These are phyloP conservation scores for Sminthurides aquaticus DNA, from an alignment of 2,888 invertebrate genomes.

Conservation along the genomic window DNA sequence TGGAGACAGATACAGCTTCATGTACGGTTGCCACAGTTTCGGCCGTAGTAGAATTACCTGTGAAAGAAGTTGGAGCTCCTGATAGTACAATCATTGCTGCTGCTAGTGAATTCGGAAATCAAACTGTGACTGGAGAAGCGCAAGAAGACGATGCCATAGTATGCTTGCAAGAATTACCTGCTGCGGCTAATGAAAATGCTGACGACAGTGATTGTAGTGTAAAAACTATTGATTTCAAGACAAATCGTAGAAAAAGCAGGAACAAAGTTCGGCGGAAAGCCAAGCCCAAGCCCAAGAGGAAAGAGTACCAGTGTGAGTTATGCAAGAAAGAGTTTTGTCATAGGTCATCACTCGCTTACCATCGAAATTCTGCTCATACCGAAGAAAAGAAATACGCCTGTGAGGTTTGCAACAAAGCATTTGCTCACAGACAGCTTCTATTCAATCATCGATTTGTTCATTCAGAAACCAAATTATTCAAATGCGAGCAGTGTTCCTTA, in stretches of 20 bases:
- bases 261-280: constrained; percentile 4
- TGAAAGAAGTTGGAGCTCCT: too few species aligned
- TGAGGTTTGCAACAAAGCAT: constrained; percentile 65
- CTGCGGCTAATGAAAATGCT: neutral
- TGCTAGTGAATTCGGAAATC: neutral
- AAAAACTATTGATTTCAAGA: constrained; percentile 19
- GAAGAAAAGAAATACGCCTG: constrained; percentile 48
- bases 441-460: constrained; percentile 73
- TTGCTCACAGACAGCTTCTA: constrained; percentile 65
- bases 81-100: neutral
- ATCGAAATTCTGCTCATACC: constrained; percentile 45
- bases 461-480: constrained; percentile 59
- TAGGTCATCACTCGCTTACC: constrained; percentile 66
- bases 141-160: neutral
- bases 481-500: constrained; percentile 45
- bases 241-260: constrained; percentile 1
- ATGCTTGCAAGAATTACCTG: neutral
- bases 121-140: too few species aligned
- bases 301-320: constrained; percentile 53
- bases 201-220: constrained; percentile 24
- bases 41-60: too few species aligned
- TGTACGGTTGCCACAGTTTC: too few species aligned
- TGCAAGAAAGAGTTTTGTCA: constrained; percentile 64
- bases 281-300: constrained; percentile 1
- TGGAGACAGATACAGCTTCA: constrained; percentile 10